Percentiles rank a stretch among this genome's conserved stretches.
These are phyloP conservation scores for Grus americana DNA, from an alignment of 2,113 vertebrate genomes.

Conservation along the genomic window DNA sequence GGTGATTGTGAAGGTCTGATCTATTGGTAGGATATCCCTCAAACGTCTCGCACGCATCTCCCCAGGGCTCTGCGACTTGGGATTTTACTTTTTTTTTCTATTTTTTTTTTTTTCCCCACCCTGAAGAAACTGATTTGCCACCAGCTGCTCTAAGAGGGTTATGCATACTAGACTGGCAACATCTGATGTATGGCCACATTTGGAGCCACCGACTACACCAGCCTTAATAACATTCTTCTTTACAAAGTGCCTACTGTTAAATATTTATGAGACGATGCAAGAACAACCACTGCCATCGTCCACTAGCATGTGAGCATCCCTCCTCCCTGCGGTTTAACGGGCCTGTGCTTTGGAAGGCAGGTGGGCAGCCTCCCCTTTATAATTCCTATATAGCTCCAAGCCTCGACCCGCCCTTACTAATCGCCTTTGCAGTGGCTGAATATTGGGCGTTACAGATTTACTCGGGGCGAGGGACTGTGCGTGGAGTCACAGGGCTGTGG, in stretches of 20 bases:
- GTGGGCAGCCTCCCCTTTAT: neutral
- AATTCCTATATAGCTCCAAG: neutral
- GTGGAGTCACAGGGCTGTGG: neutral
- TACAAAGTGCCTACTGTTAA: conserved; percentile 70
- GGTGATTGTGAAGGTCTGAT: neutral
- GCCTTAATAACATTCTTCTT: conserved; percentile 72
- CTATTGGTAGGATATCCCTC: neutral
- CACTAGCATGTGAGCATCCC: neutral
- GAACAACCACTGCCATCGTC: neutral
- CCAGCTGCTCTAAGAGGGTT: neutral
- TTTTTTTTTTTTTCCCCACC: neutral
- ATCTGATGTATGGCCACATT: conserved; percentile 59
- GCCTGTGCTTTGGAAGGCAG: neutral
- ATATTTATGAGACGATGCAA: conserved; percentile 70
- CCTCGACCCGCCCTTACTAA: neutral
- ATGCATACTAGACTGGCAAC: neutral
- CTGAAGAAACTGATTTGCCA: conserved; percentile 13
- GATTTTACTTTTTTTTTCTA: neutral
- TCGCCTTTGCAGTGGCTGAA: rapidly evolving
- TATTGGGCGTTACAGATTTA: neutral
- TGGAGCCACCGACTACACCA: conserved; percentile 41
- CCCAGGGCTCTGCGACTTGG: neutral
- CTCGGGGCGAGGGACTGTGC: rapidly evolving
- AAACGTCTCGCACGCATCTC: neutral
- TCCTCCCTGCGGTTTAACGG: neutral